Percentiles rank a stretch among this genome's conserved stretches.
phyloP scores from a whole-genome alignment of 1,140 invertebrate species.

The Pachypeltis micranthus region DNA sequence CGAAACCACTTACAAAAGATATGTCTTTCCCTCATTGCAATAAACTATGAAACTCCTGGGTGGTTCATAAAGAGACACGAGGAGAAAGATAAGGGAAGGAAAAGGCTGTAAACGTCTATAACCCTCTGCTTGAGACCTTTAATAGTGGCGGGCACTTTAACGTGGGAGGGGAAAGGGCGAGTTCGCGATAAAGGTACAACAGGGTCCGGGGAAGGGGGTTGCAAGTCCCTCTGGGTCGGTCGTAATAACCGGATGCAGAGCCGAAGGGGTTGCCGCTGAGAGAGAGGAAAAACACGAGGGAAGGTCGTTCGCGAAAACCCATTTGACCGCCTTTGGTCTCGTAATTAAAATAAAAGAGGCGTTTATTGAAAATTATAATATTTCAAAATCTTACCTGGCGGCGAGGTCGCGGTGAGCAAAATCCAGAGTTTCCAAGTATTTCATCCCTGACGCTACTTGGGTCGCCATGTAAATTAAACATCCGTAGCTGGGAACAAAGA shows the following conservation, averaged over 20 bases:
- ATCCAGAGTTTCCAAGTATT: conserved; percentile 63
- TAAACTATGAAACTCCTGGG: not conserved
- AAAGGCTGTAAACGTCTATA: not conserved
- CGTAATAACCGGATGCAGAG: too few species aligned
- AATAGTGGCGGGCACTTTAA: not conserved
- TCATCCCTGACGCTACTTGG: conserved; percentile 80
- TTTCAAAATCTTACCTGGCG: conserved; percentile 49
- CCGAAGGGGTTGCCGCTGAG: too few species aligned
- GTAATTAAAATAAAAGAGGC: too few species aligned
- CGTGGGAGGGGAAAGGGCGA: not conserved
- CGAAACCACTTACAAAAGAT: not conserved
- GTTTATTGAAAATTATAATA: too few species aligned
- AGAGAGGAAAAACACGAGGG: too few species aligned
- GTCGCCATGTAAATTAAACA: conserved; percentile 68
- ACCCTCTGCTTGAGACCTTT: not conserved
- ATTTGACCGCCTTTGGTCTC: too few species aligned
- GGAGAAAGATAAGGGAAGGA: not conserved
- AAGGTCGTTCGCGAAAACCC: too few species aligned
- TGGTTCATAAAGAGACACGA: conserved; percentile 1
- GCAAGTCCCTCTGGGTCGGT: too few species aligned
- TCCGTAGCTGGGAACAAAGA: conserved; percentile 67
- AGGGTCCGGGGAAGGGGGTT: too few species aligned
- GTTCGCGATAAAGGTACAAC: conserved; percentile 13
- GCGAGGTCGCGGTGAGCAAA: conserved; percentile 66
- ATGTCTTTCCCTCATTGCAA: not conserved